These are phyloP conservation scores for Phasia obesa DNA, from an alignment of 2,888 invertebrate genomes.

Conservation along the genomic window DNA sequence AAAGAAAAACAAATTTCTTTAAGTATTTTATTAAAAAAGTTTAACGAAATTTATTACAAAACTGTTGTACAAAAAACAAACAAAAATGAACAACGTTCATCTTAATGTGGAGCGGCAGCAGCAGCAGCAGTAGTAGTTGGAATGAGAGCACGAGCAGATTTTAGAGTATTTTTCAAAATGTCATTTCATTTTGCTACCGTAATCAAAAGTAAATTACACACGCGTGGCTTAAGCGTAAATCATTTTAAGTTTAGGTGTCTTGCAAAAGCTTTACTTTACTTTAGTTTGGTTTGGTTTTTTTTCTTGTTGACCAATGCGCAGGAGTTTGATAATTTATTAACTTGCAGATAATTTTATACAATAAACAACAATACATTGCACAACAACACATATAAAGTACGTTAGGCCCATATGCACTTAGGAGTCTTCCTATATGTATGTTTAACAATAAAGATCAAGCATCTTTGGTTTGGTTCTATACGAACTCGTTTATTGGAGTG, in stretches of 20 bases:
- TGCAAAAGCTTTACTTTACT: slow-evolving; percentile 23
- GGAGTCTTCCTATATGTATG: slow-evolving; percentile 9
- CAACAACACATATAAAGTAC: background rate
- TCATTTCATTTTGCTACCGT: slow-evolving; percentile 70
- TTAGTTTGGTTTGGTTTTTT: background rate
- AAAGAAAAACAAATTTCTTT: slow-evolving; percentile 67
- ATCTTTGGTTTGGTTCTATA: background rate
- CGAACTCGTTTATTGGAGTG: slow-evolving; percentile 19
- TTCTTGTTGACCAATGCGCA: slow-evolving; percentile 64
- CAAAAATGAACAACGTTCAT: background rate
- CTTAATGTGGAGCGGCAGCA: background rate
- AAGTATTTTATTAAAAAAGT: slow-evolving; percentile 59
- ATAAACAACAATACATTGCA: slow-evolving; percentile 39
- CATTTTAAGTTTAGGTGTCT: slow-evolving; percentile 38
- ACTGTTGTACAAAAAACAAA: slow-evolving; percentile 5
- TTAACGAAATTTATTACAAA: slow-evolving; percentile 55
- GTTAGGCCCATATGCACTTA: background rate
- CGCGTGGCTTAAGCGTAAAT: slow-evolving; percentile 66
- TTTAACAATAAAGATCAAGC: slow-evolving; percentile 46
- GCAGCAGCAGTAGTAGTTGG: too few relatives aligned
- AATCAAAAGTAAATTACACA: slow-evolving; percentile 70
- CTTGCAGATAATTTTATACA: slow-evolving; percentile 70
- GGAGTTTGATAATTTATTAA: slow-evolving; percentile 71
- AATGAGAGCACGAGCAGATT: slow-evolving; percentile 15
- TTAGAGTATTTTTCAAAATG: slow-evolving; percentile 64